A percentile compares a stretch with the other conserved stretches of the same genome.
phyloP scores from a whole-genome alignment of 2,888 invertebrate species.

The Apodemia mormo region DNA sequence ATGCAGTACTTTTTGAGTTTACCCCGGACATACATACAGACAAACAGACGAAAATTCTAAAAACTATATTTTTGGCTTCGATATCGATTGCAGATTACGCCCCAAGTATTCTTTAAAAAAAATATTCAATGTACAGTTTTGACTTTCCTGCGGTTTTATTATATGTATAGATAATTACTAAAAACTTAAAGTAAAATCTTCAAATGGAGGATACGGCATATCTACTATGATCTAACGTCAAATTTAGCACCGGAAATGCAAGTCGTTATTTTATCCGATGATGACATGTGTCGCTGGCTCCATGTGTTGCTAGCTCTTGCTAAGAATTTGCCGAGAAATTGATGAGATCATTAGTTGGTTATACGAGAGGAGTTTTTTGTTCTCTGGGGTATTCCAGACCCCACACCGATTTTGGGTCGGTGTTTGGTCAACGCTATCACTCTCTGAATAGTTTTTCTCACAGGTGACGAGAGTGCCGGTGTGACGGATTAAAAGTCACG shows the following conservation, averaged over 20 bases:
- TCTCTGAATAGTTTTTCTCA: background rate
- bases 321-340: slow-evolving; percentile 62
- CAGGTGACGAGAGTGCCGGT: background rate
- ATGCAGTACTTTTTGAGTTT: too few species aligned
- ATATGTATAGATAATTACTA: too few species aligned
- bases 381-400: slow-evolving; percentile 51
- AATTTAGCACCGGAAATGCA: slow-evolving; percentile 64
- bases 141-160: too few species aligned
- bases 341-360: slow-evolving; percentile 72
- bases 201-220: slow-evolving; percentile 24
- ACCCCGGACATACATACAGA: too few species aligned
- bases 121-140: too few species aligned
- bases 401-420: slow-evolving; percentile 47
- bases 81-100: too few species aligned
- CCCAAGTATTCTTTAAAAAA: too few species aligned
- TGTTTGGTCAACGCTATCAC: slow-evolving; percentile 9
- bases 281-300: slow-evolving; percentile 60
- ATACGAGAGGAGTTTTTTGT: slow-evolving; percentile 54
- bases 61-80: too few species aligned
- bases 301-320: slow-evolving; percentile 48
- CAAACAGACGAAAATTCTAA: too few species aligned
- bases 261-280: slow-evolving; percentile 60
- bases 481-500: background rate
- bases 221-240: slow-evolving; percentile 35
- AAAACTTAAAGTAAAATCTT: too few species aligned